Base-by-base conservation (phyloP, 2,113 vertebrate species). In the Tachuris rubrigastra region DNA sequence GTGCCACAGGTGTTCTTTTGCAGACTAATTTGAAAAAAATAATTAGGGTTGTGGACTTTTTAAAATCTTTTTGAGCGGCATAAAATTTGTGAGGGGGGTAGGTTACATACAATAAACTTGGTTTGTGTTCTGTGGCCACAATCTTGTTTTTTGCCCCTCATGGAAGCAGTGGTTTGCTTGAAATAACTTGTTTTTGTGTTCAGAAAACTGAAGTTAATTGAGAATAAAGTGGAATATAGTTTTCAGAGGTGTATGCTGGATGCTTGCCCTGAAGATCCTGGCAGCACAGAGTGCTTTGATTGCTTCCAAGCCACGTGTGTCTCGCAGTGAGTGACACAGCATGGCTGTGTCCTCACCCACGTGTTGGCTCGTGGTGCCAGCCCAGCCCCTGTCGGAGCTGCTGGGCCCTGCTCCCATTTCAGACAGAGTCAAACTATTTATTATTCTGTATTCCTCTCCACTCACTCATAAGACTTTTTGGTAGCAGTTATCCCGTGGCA, bases 261-360 rank as follows among this genome's bases (percentile, higher is more conserved):
- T 84, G n/a, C 27, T 44, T 19, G 21, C 27, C 31, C 49, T 58
- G 23, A 53, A 30, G 62, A 37, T 79, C 19, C 66, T 66, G 52
- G 63, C 35, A 83, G 62, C 15, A 13, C 41, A 28, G 37, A 42
- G 17, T 66, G 58, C 63, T 72, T 76, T n/a, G 35, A 30, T 76
- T 12, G 13, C 50, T 52, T 80, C 52, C 41, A 25, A 56, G 52
- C 37, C 30, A 21, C 7, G 3, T 1, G 2, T 39, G 39, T 78
- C 17, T 83, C 27, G 4, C 11, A 3, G n/a, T 27, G 39, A 35
- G 12, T 71, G 27, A 30, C 56, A 46, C 23, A 42, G 55, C n/a
- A 24, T 0, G 0, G 39, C 14, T 5, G 8, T 8, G 56, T 50
- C 33, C 35, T 33, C 12, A 33, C 62, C 44, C 41, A 13, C 0